These are phyloP conservation scores for Pelusios castaneus DNA, from an alignment of 2,113 vertebrate species.

Conservation along the genomic window DNA sequence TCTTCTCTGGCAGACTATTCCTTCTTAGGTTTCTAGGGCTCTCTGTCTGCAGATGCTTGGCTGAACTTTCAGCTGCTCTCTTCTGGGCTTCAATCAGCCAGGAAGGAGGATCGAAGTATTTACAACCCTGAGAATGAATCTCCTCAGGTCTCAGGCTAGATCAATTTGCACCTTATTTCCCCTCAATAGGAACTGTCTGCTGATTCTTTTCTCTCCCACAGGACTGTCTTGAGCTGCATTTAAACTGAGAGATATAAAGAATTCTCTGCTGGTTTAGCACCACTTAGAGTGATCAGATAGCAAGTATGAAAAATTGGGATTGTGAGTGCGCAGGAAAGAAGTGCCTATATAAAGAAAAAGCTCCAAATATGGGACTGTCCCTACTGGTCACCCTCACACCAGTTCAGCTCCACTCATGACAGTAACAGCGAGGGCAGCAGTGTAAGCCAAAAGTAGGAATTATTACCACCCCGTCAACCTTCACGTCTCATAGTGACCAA, in stretches of 20 bases:
- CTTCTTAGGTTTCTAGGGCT: background rate
- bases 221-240: fast-evolving
- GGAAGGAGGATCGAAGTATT: background rate
- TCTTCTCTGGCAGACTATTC: background rate
- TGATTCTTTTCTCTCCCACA: background rate
- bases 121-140: background rate
- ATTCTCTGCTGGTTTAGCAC: background rate
- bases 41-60: background rate
- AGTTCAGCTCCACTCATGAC: background rate
- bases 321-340: too few relatives aligned
- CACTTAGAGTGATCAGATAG: too few relatives aligned
- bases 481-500: background rate
- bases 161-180: background rate
- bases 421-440: background rate
- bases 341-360: too few relatives aligned
- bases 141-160: background rate
- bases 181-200: background rate
- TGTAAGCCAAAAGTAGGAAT: background rate
- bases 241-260: background rate
- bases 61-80: background rate
- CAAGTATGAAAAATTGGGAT: too few relatives aligned
- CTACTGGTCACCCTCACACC: background rate
- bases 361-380: too few relatives aligned
- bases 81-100: background rate
- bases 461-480: background rate